Base-by-base conservation (phyloP, 2,113 vertebrate species). In the Macquaria australasica region DNA sequence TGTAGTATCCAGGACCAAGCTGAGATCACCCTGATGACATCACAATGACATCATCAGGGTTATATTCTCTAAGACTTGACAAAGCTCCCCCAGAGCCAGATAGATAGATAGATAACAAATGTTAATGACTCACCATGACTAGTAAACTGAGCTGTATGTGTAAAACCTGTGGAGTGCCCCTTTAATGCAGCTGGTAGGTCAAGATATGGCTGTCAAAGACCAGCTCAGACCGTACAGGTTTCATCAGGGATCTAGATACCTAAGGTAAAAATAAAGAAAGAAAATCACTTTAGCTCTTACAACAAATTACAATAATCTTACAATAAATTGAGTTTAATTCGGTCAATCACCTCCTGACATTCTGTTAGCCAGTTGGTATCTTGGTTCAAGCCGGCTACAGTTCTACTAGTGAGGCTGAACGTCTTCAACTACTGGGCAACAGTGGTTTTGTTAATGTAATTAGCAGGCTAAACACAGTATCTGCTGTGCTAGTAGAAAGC, bases 401-500 rank as follows among this genome's bases (percentile, higher is more conserved):
- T 62, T 74, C n/a, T 74, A 45, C 8, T 45, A 28, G 39, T 73
- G 37, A 73, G 18, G 3, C 4, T 31, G 28, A 15, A 34, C 28
- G 28, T 34, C 28, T 58, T 59, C 14, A 41, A 20, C 15, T 53
- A 23, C 8, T 12, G 53, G 6, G 5, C 20, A 51, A 16, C 70
- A 56, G 37, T 43, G 9, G 23, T 73, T 73, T 10, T 8, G 39
- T 7, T 58, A 16, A 59, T 43, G 71, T 25, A 59, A 43, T 50
- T 45, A 74, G 15, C 37, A 45, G 39, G n/a, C 71, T 73, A 28
- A 73, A 59, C 20, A 55, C 34, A 73, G 69, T 39, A 39, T 37
- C 6, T 63, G 62, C 18, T 73, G 53, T 50, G 41, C 41, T 23
- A 48, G 15, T 3, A 28, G 39, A 25, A 20, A 39, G 37, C 11